Conservation (phyloP, 2,888 invertebrate genomes). For the Drosophila borborema region DNA sequence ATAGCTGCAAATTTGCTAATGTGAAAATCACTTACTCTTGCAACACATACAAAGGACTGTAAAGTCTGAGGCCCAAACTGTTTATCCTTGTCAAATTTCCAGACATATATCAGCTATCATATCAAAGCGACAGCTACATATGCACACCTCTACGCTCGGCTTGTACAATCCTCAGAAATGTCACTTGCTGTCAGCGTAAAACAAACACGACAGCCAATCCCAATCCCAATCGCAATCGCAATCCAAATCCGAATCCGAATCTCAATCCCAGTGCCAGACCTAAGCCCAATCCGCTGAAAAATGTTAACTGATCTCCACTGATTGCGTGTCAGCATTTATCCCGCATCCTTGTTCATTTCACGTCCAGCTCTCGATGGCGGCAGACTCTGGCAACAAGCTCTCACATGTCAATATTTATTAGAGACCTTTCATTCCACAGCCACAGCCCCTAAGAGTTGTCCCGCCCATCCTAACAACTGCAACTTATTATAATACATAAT, state of each 20-base stretch:
- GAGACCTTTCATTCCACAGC: slow-evolving; percentile 6
- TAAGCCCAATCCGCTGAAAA: slow-evolving; percentile 35
- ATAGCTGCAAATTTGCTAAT: neutral
- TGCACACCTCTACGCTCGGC: slow-evolving; percentile 13
- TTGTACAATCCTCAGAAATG: slow-evolving; percentile 38
- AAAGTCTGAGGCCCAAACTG: slow-evolving; percentile 13
- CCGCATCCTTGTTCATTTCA: slow-evolving; percentile 23
- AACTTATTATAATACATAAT: slow-evolving; percentile 77
- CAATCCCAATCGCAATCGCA: slow-evolving; percentile 36
- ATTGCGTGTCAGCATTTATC: slow-evolving; percentile 73
- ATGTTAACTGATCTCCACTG: slow-evolving; percentile 75
- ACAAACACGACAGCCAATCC: slow-evolving; percentile 69
- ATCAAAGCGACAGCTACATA: slow-evolving; percentile 29
- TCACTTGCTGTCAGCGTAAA: slow-evolving; percentile 73
- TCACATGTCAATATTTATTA: slow-evolving; percentile 78
- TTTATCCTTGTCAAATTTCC: slow-evolving; percentile 41
- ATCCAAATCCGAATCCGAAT: slow-evolving; percentile 39
- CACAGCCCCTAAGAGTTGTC: neutral
- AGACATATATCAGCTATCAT: slow-evolving; percentile 38
- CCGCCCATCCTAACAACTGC: slow-evolving; percentile 28
- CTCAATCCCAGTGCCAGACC: slow-evolving; percentile 33
- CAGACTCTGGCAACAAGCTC: slow-evolving; percentile 31
- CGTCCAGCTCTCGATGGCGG: slow-evolving; percentile 23
- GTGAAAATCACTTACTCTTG: slow-evolving; percentile 5
- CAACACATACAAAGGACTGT: neutral